Conservation (phyloP, 2,113 vertebrate genomes). For the Otolemur garnettii region DNA sequence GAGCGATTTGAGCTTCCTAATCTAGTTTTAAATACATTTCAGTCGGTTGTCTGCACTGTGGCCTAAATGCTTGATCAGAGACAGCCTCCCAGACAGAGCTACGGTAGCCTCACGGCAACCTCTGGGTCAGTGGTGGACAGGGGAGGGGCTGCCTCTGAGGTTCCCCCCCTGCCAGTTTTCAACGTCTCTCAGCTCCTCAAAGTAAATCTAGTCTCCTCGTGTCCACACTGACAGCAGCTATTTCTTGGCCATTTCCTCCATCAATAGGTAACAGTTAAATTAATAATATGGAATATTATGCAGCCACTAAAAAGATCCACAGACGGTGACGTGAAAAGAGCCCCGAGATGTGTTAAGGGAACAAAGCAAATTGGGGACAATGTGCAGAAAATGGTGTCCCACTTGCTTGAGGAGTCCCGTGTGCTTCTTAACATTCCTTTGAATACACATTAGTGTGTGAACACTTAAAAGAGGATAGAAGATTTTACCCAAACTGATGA, state of each 20-base stretch:
- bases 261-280: neutral
- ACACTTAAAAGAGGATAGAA: neutral
- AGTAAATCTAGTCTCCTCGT: neutral
- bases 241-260: neutral
- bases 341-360: neutral
- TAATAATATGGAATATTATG: neutral
- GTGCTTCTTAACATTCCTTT: neutral
- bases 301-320: neutral
- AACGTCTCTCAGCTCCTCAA: neutral
- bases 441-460: neutral
- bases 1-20: neutral
- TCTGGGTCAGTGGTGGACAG: neutral
- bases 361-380: neutral
- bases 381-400: neutral
- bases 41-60: neutral
- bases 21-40: constrained; percentile 37
- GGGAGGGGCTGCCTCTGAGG: neutral
- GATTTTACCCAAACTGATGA: constrained; percentile 1
- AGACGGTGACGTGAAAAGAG: neutral
- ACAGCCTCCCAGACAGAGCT: neutral
- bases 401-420: neutral
- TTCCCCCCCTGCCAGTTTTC: neutral
- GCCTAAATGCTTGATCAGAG: neutral
- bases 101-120: neutral
- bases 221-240: neutral